Conservation (phyloP, 2,113 vertebrate species). For the Crotalus horridus region DNA sequence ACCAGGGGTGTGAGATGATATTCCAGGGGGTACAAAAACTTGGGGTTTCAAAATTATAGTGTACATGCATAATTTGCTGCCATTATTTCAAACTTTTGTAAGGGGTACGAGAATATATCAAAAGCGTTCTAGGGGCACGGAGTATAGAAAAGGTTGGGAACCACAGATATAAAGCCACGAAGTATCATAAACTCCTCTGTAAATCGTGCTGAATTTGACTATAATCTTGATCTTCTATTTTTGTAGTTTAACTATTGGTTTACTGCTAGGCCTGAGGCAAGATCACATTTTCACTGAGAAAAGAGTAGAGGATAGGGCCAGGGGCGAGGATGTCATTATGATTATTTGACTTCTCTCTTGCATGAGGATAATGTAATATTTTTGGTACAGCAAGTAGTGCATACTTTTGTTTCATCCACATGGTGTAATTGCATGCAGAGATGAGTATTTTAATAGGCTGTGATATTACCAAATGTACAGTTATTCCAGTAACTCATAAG, state of each 20-base stretch:
- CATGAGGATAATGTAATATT: neutral
- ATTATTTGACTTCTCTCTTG: neutral
- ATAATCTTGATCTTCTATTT: neutral
- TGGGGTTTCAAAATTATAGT: too few species aligned
- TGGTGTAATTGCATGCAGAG: too few species aligned
- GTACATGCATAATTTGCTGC: too few species aligned
- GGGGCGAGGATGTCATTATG: neutral
- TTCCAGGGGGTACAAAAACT: too few species aligned
- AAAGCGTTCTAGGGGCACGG: too few species aligned
- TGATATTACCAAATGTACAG: neutral
- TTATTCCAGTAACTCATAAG: neutral
- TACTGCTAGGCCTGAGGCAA: neutral
- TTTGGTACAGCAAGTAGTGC: neutral
- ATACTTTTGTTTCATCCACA: neutral
- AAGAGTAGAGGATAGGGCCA: neutral
- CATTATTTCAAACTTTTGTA: too few species aligned
- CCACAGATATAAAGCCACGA: neutral
- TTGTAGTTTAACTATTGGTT: neutral
- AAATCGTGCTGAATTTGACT: neutral
- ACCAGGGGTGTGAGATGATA: too few species aligned
- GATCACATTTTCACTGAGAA: neutral
- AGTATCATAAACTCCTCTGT: neutral
- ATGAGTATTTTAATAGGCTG: too few species aligned
- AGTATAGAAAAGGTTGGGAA: too few species aligned
- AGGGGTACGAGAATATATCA: too few species aligned